phyloP scores from a whole-genome alignment of 2,888 invertebrate species.

The Mesorhabditis sp. region DNA sequence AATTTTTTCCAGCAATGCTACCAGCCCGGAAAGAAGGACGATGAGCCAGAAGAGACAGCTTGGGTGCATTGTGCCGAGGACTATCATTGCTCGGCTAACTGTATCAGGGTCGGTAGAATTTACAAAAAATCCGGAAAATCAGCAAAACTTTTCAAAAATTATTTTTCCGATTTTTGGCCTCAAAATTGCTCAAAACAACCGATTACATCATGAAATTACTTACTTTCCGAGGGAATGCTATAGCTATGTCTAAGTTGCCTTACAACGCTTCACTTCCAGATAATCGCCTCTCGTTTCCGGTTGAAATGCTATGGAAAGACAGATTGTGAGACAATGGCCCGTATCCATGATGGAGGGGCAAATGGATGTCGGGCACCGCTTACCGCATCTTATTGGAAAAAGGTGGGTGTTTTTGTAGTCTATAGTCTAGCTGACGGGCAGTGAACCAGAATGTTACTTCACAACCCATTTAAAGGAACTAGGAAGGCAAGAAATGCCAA shows the following conservation, averaged over 20 bases:
- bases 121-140: not conserved
- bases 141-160: too few relatives aligned
- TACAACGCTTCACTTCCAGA: not conserved
- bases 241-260: slow-evolving; percentile 12
- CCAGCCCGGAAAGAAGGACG: slow-evolving; percentile 51
- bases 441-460: too few relatives aligned
- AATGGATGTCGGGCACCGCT: slow-evolving; percentile 48
- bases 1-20: slow-evolving; percentile 48
- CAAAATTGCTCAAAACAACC: too few relatives aligned
- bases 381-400: slow-evolving; percentile 34
- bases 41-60: slow-evolving; percentile 49
- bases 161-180: too few relatives aligned
- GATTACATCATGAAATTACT: too few relatives aligned
- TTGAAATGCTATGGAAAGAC: slow-evolving; percentile 56
- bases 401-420: slow-evolving; percentile 7
- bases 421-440: too few relatives aligned
- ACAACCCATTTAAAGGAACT: too few relatives aligned
- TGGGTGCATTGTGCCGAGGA: slow-evolving; percentile 56
- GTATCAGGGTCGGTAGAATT: slow-evolving; percentile 40
- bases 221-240: slow-evolving; percentile 9
- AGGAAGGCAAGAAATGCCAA: too few relatives aligned
- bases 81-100: slow-evolving; percentile 52
- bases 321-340: slow-evolving; percentile 54
- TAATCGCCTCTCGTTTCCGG: slow-evolving; percentile 45
- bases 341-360: slow-evolving; percentile 56